A percentile compares a stretch with the other conserved stretches of the same genome.
These are phyloP conservation scores for Pachyseris speciosa DNA, from an alignment of 64 coral and sea anemone species.

Conservation along the genomic window DNA sequence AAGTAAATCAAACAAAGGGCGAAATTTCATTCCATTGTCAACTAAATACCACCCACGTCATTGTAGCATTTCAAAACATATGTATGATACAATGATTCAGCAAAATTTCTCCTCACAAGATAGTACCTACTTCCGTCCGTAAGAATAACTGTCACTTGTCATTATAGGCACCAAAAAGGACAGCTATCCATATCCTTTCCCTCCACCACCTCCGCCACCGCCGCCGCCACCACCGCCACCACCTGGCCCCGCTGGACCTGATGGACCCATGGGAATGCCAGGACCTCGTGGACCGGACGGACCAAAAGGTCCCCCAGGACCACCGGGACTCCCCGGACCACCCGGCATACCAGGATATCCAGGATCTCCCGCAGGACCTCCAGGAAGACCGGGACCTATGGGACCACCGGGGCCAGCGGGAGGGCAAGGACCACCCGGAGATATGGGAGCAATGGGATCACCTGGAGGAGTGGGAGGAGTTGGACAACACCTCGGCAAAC, in stretches of 20 bases:
- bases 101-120: no score
- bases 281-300: slow-evolving; percentile 88
- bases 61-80: no score
- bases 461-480: slow-evolving; percentile 45
- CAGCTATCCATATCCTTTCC: not conserved
- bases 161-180: slow-evolving; percentile 4
- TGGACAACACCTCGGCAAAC: slow-evolving; percentile 50
- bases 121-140: no score
- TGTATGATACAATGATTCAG: no score
- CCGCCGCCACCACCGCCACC: slow-evolving; percentile 82
- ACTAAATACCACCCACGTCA: no score
- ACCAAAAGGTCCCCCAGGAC: slow-evolving; percentile 90
- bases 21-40: no score
- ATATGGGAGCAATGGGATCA: slow-evolving; percentile 74
- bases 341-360: slow-evolving; percentile 84
- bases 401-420: slow-evolving; percentile 86
- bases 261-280: slow-evolving; percentile 87
- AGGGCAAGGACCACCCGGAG: slow-evolving; percentile 83
- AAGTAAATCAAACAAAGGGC: no score
- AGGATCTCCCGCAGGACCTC: slow-evolving; percentile 80
- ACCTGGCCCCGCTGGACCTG: slow-evolving; percentile 83
- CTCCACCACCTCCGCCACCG: slow-evolving; percentile 69
- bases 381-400: slow-evolving; percentile 78
- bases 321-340: slow-evolving; percentile 88
- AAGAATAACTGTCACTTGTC: not conserved